These are phyloP conservation scores for Pygmarrhopalites habei DNA, from an alignment of 1,140 invertebrate species.

Conservation along the genomic window DNA sequence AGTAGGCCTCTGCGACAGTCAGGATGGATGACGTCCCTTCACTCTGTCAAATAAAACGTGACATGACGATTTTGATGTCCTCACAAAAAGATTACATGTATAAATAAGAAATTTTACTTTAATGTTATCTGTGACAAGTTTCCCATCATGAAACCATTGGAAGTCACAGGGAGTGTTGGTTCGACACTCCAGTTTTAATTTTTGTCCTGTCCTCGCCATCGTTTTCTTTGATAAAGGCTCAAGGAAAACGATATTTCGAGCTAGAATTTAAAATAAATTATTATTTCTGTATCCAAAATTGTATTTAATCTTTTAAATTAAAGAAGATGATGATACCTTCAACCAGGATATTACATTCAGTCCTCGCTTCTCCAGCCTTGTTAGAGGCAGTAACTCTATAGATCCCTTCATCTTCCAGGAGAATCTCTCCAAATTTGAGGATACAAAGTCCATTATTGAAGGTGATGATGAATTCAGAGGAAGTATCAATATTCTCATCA, in stretches of 20 bases:
- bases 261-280: conserved; percentile 8
- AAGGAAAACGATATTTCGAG: conserved; percentile 6
- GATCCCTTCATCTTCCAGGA: conserved; percentile 53
- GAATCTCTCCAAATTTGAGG: conserved; percentile 55
- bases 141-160: conserved; percentile 14
- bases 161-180: conserved; percentile 44
- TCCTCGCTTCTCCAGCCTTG: conserved; percentile 48
- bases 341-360: conserved; percentile 47
- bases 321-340: conserved; percentile 43
- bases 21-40: conserved; percentile 47
- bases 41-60: conserved; percentile 3
- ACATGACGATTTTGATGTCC: too few relatives aligned
- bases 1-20: conserved; percentile 59
- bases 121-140: background rate
- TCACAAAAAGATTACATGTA: background rate
- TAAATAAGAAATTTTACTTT: too few relatives aligned
- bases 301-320: background rate
- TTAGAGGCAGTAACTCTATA: conserved; percentile 53
- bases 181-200: conserved; percentile 55
- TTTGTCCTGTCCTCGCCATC: conserved; percentile 58
- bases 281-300: too few relatives aligned
- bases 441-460: conserved; percentile 49
- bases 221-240: conserved; percentile 51
- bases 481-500: conserved; percentile 62
- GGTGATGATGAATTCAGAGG: conserved; percentile 56